Evolutionary conservation across 2,113 vertebrate genomes (phyloP), one percentile per base, ranked within the genome.

Genomic region (Petaurus breviceps): DNA sequence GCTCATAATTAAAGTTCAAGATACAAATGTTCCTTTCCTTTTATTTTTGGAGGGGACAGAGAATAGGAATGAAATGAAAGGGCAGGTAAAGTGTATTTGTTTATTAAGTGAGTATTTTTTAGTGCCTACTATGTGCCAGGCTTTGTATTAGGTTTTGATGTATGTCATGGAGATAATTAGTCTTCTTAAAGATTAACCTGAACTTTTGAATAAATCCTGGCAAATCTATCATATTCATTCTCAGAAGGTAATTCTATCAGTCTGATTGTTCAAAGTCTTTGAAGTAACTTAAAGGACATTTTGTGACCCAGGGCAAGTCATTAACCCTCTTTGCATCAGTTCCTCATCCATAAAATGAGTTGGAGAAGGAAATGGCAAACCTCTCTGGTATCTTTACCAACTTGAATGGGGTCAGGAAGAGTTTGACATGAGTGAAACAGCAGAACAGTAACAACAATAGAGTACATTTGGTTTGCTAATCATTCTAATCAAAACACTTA

Each of bases 401-500:
- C 7, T 0, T 43, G 2, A 84, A 84, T 84, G 68, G 7, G 6
- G n/a, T 43, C n/a, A 43, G 37, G 68, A 77, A 84, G n/a, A 84
- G 26, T 43, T 19, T 7, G 16, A 43, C n/a, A 43, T n/a, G n/a
- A 23, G 10, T n/a, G n/a, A 84, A 77, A 84, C 1, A 3, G 31
- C 57, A 12, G 28, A 19, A n/a, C 31, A n/a, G 16, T 37, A 68
- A 77, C 31, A 37, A 68, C 0, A 14, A 68, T 10, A 68, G 43
- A 84, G 68, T 19, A 22, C 68, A 93, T 90, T 92, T 90, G 9
- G 37, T 52, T 84, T 96, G 22, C 61, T 94, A 92, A 57, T 37
- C 68, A 95, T 95, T 95, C 50, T 96, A 93, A 94, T 89, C 57
- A 55, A 77, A 95, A 37, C 31, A 96, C 37, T 92, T 50, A 23